These are phyloP conservation scores for Cotesia vestalis DNA, from an alignment of 1,140 invertebrate species.

Conservation along the genomic window DNA sequence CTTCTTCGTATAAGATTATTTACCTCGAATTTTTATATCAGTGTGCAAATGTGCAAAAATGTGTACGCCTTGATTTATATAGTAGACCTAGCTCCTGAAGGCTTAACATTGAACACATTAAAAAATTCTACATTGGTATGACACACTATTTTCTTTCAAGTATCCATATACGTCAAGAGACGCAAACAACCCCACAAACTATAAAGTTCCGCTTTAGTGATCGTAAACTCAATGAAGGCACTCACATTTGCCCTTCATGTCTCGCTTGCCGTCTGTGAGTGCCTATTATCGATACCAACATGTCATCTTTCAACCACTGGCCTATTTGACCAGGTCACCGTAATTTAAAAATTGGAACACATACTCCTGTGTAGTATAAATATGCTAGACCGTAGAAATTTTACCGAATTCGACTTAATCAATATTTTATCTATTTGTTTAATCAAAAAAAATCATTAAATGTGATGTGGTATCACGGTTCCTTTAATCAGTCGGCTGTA, in stretches of 20 bases:
- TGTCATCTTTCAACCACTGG: slow-evolving; percentile 32
- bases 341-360: too few species aligned
- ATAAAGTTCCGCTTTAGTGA: slow-evolving; percentile 60
- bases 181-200: slow-evolving; percentile 54
- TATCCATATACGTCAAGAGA: slow-evolving; percentile 44
- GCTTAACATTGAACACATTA: slow-evolving; percentile 12
- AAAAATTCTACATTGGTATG: slow-evolving; percentile 30
- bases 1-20: too few species aligned
- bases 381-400: too few species aligned
- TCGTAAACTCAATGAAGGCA: slow-evolving; percentile 62
- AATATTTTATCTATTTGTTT: too few species aligned
- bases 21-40: too few species aligned
- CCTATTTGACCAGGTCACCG: neutral
- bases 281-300: slow-evolving; percentile 43
- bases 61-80: neutral
- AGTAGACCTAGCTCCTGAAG: slow-evolving; percentile 25
- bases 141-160: slow-evolving; percentile 33
- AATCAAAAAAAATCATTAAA: too few species aligned
- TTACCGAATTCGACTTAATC: too few species aligned
- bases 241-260: slow-evolving; percentile 60
- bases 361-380: too few species aligned
- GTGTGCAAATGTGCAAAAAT: too few species aligned
- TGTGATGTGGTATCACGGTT: too few species aligned
- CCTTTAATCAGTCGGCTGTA: too few species aligned
- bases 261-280: slow-evolving; percentile 48